phyloP scores from a whole-genome alignment of 2,888 invertebrate species.

The Nomada ferruginata region DNA sequence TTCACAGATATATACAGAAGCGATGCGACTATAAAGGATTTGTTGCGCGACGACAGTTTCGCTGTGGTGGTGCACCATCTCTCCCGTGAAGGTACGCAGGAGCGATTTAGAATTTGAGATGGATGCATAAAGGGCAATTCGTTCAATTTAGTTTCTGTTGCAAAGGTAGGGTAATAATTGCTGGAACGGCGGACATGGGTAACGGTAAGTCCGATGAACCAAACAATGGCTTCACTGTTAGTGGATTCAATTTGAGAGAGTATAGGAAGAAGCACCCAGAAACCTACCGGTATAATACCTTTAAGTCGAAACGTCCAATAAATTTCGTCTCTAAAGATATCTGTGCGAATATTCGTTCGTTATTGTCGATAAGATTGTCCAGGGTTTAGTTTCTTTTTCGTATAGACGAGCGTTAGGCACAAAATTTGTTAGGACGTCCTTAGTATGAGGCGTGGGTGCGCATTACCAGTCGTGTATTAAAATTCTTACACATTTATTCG shows the following conservation, averaged over 20 bases:
- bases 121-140: neutral
- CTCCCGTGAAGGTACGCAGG: conserved; percentile 76
- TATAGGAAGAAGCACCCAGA: conserved; percentile 85
- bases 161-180: conserved; percentile 76
- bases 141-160: conserved; percentile 57
- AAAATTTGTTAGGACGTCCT: conserved; percentile 11
- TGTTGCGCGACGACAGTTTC: conserved; percentile 79
- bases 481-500: conserved; percentile 42
- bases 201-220: conserved; percentile 80
- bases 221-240: conserved; percentile 84
- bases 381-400: too few species aligned
- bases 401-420: neutral
- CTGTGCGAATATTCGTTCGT: too few species aligned
- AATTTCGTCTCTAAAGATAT: neutral
- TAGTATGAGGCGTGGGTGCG: neutral
- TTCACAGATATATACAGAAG: conserved; percentile 79
- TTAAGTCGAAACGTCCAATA: conserved; percentile 5
- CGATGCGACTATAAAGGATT: conserved; percentile 69
- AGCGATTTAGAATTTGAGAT: neutral
- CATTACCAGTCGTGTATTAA: conserved; percentile 21
- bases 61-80: conserved; percentile 79
- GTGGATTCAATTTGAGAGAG: conserved; percentile 85
- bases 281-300: conserved; percentile 84
- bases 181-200: conserved; percentile 81
- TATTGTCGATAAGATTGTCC: too few species aligned